These are phyloP conservation scores for Campoletis raptor DNA, from an alignment of 2,888 invertebrate species.

Conservation along the genomic window DNA sequence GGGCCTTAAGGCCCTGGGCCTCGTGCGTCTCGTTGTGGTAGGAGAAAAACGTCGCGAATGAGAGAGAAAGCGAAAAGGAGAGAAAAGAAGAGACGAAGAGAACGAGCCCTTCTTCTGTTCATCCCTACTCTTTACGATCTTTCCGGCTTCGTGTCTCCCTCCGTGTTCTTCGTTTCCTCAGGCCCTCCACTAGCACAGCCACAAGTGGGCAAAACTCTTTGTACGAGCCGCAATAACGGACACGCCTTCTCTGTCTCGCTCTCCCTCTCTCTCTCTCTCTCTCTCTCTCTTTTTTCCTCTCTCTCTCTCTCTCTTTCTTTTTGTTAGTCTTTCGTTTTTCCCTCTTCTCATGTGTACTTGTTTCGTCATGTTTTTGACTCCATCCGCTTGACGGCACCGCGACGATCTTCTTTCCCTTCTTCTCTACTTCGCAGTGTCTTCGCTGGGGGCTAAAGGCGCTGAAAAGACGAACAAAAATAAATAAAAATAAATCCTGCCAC, in stretches of 20 bases:
- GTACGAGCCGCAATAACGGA: slow-evolving; percentile 81
- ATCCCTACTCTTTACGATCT: slow-evolving; percentile 57
- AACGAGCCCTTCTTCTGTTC: slow-evolving; percentile 50
- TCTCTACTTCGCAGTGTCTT: slow-evolving; percentile 33
- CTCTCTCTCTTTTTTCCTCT: slow-evolving; percentile 42
- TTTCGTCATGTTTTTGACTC: slow-evolving; percentile 38
- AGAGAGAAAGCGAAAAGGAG: slow-evolving; percentile 31
- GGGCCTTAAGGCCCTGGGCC: slow-evolving; percentile 70
- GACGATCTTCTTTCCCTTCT: slow-evolving; percentile 7
- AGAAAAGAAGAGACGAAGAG: slow-evolving; percentile 34
- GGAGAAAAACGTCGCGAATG: slow-evolving; percentile 71
- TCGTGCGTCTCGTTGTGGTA: slow-evolving; percentile 74
- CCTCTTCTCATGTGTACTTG: slow-evolving; percentile 39
- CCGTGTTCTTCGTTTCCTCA: slow-evolving; percentile 58
- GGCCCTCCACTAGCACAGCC: slow-evolving; percentile 59
- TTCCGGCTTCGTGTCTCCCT: slow-evolving; percentile 47
- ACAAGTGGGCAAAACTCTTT: slow-evolving; percentile 80
- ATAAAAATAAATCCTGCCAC: background rate
- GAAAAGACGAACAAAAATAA: background rate
- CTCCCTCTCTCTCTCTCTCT: slow-evolving; percentile 33
- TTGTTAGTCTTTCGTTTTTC: slow-evolving; percentile 34
- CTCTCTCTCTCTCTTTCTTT: slow-evolving; percentile 44
- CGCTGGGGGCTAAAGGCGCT: slow-evolving; percentile 69
- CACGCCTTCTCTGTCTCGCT: slow-evolving; percentile 79
- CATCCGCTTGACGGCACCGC: slow-evolving; percentile 38